Evolutionary conservation across 2,888 invertebrate species (phyloP).

Genomic region (Catocala fraxini): DNA sequence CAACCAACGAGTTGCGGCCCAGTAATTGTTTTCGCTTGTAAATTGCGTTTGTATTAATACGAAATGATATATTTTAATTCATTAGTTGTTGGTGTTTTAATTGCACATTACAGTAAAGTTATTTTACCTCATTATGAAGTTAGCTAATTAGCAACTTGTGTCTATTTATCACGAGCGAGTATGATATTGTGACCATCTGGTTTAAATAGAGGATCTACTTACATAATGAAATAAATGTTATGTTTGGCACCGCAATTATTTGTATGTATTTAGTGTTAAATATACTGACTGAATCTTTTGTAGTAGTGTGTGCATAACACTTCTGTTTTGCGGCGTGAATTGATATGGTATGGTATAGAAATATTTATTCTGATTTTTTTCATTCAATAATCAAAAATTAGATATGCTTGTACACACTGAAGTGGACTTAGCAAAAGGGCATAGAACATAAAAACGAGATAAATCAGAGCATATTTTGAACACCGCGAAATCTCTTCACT

Average conservation of each 20-base stretch:
- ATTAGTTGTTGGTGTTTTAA: constrained; percentile 49
- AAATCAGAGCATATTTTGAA: constrained; percentile 64
- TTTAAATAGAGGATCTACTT: constrained; percentile 16
- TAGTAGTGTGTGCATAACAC: constrained; percentile 6
- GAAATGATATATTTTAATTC: constrained; percentile 48
- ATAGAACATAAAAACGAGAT: constrained; percentile 57
- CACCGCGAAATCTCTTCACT: constrained; percentile 56
- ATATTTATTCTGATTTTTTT: too few species aligned
- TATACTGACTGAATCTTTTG: constrained; percentile 2
- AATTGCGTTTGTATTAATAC: constrained; percentile 54
- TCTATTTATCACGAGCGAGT: constrained; percentile 1
- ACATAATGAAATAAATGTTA: too few species aligned
- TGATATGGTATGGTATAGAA: too few species aligned
- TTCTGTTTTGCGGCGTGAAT: too few species aligned
- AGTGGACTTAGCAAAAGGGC: constrained; percentile 44
- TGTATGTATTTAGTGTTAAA: too few species aligned
- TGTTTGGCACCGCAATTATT: too few species aligned
- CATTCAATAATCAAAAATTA: constrained; percentile 28
- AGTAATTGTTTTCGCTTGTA: constrained; percentile 71
- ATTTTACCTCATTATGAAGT: constrained; percentile 57
- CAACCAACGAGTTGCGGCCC: constrained; percentile 66
- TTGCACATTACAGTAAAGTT: constrained; percentile 41
- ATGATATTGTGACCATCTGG: constrained; percentile 16
- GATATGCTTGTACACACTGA: constrained; percentile 22
- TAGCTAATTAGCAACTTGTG: constrained; percentile 58